These are phyloP conservation scores for Heliocidaris tuberculata DNA, from an alignment of 35 echinoderm and acorn worm genomes.

Conservation along the genomic window DNA sequence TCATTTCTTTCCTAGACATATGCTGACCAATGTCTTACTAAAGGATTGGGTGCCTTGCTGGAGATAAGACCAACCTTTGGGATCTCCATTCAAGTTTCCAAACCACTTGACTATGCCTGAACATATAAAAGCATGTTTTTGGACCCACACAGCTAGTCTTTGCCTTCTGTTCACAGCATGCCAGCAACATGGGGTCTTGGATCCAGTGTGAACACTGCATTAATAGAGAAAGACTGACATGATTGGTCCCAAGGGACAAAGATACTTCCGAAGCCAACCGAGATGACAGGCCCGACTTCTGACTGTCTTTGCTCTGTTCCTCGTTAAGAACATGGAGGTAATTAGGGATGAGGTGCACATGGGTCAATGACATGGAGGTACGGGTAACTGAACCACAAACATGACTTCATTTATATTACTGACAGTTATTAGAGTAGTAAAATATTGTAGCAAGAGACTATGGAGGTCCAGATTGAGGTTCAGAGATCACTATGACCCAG, in stretches of 20 bases:
- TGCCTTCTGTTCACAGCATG: too few species aligned
- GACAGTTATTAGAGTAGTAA: neutral
- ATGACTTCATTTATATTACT: neutral
- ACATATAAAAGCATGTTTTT: too few species aligned
- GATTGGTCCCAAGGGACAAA: neutral
- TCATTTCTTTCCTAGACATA: too few species aligned
- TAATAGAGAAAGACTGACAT: neutral
- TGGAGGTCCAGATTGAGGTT: neutral
- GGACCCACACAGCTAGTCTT: too few species aligned
- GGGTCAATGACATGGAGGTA: neutral
- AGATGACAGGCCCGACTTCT: neutral
- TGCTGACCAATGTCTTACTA: too few species aligned
- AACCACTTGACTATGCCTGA: too few species aligned
- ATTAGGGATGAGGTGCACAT: neutral
- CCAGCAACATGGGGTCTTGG: too few species aligned
- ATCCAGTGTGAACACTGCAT: too few species aligned
- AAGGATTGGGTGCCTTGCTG: too few species aligned
- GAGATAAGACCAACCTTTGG: too few species aligned
- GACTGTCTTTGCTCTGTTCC: neutral
- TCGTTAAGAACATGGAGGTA: conserved; percentile 10
- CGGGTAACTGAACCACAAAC: neutral
- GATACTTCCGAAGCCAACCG: neutral
- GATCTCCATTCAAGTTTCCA: too few species aligned
- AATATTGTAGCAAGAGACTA: neutral
- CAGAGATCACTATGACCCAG: too few species aligned